phyloP scores from a whole-genome alignment of 2,113 vertebrate species.

The Taxidea taxus region DNA sequence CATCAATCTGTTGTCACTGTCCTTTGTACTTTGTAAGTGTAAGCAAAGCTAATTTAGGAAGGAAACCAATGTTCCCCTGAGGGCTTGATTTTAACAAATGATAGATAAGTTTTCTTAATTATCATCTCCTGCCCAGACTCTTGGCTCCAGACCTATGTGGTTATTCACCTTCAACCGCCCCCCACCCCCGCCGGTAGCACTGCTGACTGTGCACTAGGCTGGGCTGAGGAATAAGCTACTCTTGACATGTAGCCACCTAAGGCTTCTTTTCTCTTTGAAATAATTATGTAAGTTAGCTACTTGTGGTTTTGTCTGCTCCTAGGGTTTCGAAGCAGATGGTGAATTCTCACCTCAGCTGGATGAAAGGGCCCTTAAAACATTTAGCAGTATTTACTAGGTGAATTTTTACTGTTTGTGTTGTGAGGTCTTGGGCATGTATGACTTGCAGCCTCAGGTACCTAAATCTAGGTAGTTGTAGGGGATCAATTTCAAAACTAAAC shows the following conservation, averaged over 20 bases:
- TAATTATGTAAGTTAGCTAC: conserved; percentile 65
- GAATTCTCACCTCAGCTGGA: conserved; percentile 73
- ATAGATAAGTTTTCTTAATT: conserved; percentile 4
- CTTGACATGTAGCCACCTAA: conserved; percentile 73
- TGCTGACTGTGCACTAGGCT: conserved; percentile 73
- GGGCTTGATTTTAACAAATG: conserved; percentile 58
- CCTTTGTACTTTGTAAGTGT: not conserved
- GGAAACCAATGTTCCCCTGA: conserved; percentile 26
- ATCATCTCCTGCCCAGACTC: not conserved
- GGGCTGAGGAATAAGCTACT: conserved; percentile 65
- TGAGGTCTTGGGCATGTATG: not conserved
- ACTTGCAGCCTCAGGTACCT: conserved; percentile 55
- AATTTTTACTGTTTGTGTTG: conserved; percentile 63
- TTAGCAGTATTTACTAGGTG: conserved; percentile 67
- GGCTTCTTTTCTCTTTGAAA: conserved; percentile 79
- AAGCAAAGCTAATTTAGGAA: conserved; percentile 65
- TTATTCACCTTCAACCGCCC: conserved; percentile 70
- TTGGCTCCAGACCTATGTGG: conserved; percentile 34
- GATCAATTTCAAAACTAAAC: conserved; percentile 8
- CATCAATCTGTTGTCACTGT: not conserved
- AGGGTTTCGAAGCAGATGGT: conserved; percentile 75
- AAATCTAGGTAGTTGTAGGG: conserved; percentile 56
- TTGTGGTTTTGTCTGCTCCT: conserved; percentile 58
- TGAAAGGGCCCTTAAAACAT: conserved; percentile 63
- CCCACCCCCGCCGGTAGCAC: not conserved